phyloP scores from a whole-genome alignment of 2,888 invertebrate genomes.

The Melieria picta region DNA sequence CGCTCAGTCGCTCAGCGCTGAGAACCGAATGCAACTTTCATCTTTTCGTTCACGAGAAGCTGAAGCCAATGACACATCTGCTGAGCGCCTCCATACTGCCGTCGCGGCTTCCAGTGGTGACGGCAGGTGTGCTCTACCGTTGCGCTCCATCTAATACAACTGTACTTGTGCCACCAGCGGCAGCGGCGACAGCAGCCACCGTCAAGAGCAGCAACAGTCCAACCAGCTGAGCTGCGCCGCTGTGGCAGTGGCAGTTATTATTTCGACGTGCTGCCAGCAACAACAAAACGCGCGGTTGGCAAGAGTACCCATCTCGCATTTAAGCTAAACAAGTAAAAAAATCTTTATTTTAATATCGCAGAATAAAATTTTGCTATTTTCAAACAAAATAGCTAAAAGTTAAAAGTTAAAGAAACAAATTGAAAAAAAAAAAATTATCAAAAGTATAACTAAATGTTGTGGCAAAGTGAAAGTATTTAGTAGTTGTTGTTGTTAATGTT shows the following conservation, averaged over 20 bases:
- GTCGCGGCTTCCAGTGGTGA: not conserved
- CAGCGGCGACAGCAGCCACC: not conserved
- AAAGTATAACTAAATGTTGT: too few species aligned
- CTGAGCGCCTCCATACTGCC: not conserved
- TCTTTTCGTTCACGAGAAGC: not conserved
- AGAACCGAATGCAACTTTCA: too few species aligned
- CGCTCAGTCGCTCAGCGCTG: too few species aligned
- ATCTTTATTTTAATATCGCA: too few species aligned
- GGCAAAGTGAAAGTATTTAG: too few species aligned
- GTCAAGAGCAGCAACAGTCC: not conserved
- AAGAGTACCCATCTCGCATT: not conserved
- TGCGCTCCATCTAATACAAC: not conserved
- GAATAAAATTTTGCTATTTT: too few species aligned
- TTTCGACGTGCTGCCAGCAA: conserved; percentile 53
- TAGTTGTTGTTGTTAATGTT: too few species aligned
- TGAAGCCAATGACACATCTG: conserved; percentile 3
- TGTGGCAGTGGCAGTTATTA: conserved; percentile 50
- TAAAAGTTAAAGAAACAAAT: too few species aligned
- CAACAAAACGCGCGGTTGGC: conserved; percentile 49
- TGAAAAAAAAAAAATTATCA: too few species aligned
- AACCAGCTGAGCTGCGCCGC: conserved; percentile 23
- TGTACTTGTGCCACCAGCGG: not conserved
- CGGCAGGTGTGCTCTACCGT: not conserved
- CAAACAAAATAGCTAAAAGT: too few species aligned
- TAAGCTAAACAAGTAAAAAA: not conserved